Base-by-base conservation (phyloP, 2,888 invertebrate genomes). In the Cryptus viduatorius region DNA sequence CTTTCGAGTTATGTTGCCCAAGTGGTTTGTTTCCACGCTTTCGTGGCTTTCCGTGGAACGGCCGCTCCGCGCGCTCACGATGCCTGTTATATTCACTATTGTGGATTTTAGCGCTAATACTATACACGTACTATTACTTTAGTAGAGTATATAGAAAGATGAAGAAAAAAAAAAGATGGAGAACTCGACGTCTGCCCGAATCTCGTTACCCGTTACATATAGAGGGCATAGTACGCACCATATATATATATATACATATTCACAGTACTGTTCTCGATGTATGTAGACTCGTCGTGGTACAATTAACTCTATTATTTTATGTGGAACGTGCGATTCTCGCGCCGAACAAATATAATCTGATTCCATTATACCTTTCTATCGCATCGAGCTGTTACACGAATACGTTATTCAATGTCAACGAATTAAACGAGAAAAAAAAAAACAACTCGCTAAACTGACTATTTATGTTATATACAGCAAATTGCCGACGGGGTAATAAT, bases 11-110 rank as follows among this genome's bases (percentile, higher is more conserved):
- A 86, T 76, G 86, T 93, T 93, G 92, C 93, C 84, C 90, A 93
- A 93, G 93, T 92, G 90, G 91, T 75, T 93, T 92, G 90, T 92
- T 93, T 93, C 93, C 93, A 93, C 93, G 93, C 93, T 93, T 93
- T 93, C 93, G 90, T 93, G 91, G 92, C 90, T 93, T 89, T 91
- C 90, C 88, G 84, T 85, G 85, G 87, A 88, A 65, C 73, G 71
- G 53, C 50, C 19, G 48, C 56, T 16, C 53, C 16, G 42, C 72
- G 48, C 53, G 59, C 59, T 59, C 59, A 10, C 59, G 59, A 59
- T 59, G 12, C 29, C 37, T 59, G 59, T 59, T 59, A 29, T 48
- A 48, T 48, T 48, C 48, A 48, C 24, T 59, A 59, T 59, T 59
- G 59, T 59, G 59, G 24, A 61, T 61, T 61, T 61, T 61, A 61